Evolutionary conservation across 1,140 invertebrate species (phyloP).

Genomic region (Eupeodes corollae): DNA sequence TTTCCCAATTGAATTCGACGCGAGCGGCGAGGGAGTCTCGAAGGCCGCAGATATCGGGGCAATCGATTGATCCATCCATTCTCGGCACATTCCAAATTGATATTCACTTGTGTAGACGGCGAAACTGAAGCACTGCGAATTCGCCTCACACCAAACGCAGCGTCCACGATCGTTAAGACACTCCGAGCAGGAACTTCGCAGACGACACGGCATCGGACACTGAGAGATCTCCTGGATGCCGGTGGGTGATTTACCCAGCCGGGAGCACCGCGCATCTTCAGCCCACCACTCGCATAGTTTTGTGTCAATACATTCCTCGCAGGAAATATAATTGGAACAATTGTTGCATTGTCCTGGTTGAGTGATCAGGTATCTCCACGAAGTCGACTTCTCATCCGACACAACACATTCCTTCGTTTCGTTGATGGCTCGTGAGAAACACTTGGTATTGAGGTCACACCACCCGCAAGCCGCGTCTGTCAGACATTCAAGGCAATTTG

Average conservation of each 20-base stretch:
- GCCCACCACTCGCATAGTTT: slow-evolving; percentile 80
- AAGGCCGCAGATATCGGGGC: slow-evolving; percentile 5
- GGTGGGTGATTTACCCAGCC: slow-evolving; percentile 59
- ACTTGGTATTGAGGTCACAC: slow-evolving; percentile 62
- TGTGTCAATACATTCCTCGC: slow-evolving; percentile 59
- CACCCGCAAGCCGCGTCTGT: slow-evolving; percentile 83
- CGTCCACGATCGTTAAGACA: slow-evolving; percentile 75
- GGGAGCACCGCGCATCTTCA: slow-evolving; percentile 70
- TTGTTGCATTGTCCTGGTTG: slow-evolving; percentile 70
- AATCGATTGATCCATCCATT: slow-evolving; percentile 77
- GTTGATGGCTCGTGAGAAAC: slow-evolving; percentile 49
- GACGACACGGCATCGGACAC: slow-evolving; percentile 65
- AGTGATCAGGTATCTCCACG: slow-evolving; percentile 69
- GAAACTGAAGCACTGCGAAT: slow-evolving; percentile 84
- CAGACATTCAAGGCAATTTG: slow-evolving; percentile 77
- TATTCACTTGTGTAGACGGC: slow-evolving; percentile 89
- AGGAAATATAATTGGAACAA: slow-evolving; percentile 81
- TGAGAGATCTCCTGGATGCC: slow-evolving; percentile 48
- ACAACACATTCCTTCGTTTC: slow-evolving; percentile 51
- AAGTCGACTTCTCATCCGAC: slow-evolving; percentile 34
- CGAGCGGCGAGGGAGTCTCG: not conserved
- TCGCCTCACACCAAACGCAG: slow-evolving; percentile 92
- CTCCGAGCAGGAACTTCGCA: slow-evolving; percentile 61
- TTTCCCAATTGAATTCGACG: slow-evolving; percentile 17
- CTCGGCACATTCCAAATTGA: slow-evolving; percentile 81